These are phyloP conservation scores for Chrosomus eos DNA, from an alignment of 2,797 vertebrate species.

Conservation along the genomic window DNA sequence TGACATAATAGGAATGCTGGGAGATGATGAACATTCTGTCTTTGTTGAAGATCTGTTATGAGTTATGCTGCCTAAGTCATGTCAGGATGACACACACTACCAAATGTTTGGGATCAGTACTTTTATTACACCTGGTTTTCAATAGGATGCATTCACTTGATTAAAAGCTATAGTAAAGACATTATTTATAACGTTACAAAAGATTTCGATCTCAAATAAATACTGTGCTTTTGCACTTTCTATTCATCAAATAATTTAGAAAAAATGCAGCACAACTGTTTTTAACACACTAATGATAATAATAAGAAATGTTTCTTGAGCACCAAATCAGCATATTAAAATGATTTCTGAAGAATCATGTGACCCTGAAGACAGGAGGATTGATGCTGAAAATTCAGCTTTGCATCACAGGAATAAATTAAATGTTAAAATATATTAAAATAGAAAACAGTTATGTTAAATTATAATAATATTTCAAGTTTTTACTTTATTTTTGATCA, in stretches of 20 bases:
- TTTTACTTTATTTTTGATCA: no score
- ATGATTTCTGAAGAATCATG: background rate
- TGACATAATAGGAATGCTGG: conserved; percentile 43
- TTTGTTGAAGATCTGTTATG: background rate
- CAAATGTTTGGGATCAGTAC: background rate
- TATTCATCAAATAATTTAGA: background rate
- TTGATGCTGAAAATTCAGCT: background rate
- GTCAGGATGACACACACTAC: background rate
- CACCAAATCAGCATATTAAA: background rate
- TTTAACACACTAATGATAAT: no score
- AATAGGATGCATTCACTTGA: background rate
- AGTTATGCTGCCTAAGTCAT: background rate
- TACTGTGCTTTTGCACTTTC: background rate
- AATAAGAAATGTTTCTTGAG: background rate
- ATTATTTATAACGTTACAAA: background rate
- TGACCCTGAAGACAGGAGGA: background rate
- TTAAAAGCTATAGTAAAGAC: background rate
- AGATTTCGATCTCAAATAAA: background rate
- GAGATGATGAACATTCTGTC: background rate
- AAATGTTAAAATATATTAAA: background rate
- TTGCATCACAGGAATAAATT: background rate
- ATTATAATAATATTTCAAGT: no score
- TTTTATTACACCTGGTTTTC: background rate
- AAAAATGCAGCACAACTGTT: background rate
- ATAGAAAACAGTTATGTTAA: background rate